These are phyloP conservation scores for Smittia sp. DNA, from an alignment of 2,888 invertebrate species.

Conservation along the genomic window DNA sequence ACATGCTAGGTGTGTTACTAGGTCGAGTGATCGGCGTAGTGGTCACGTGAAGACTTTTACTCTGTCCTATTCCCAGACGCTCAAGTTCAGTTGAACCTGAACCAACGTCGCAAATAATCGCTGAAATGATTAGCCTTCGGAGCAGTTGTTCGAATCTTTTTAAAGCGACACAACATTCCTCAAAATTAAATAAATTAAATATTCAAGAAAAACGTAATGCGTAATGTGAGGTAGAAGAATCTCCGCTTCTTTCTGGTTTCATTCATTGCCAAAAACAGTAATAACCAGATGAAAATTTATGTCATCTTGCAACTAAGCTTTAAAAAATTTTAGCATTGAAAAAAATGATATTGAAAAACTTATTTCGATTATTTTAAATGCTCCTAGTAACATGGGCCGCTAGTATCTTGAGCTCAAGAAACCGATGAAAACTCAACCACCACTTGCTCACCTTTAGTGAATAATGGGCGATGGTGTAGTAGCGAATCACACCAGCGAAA, in stretches of 20 bases:
- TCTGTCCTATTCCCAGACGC: neutral
- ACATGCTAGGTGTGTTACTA: neutral
- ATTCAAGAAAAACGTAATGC: too few species aligned
- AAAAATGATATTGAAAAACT: too few species aligned
- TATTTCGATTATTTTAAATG: constrained; percentile 15
- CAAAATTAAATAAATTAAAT: neutral
- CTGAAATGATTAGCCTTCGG: neutral
- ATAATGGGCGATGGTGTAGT: neutral
- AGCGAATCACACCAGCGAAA: constrained; percentile 19
- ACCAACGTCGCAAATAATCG: neutral
- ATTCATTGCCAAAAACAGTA: too few species aligned
- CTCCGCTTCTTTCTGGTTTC: too few species aligned
- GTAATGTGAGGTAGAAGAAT: too few species aligned
- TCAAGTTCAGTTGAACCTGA: neutral
- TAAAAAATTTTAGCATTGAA: too few species aligned
- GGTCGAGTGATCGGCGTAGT: too few species aligned
- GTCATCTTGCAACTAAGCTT: too few species aligned
- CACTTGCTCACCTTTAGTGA: constrained; percentile 10
- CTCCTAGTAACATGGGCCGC: neutral
- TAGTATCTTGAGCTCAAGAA: neutral
- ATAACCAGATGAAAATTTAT: too few species aligned
- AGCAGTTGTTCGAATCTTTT: neutral
- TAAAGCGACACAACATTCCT: neutral
- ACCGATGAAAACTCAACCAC: constrained; percentile 7
- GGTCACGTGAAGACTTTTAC: neutral